Percentiles rank a stretch among this genome's conserved stretches.
Evolutionary conservation across 1,140 invertebrate species (phyloP).

Genomic region (Dolichoris vasculosae): DNA sequence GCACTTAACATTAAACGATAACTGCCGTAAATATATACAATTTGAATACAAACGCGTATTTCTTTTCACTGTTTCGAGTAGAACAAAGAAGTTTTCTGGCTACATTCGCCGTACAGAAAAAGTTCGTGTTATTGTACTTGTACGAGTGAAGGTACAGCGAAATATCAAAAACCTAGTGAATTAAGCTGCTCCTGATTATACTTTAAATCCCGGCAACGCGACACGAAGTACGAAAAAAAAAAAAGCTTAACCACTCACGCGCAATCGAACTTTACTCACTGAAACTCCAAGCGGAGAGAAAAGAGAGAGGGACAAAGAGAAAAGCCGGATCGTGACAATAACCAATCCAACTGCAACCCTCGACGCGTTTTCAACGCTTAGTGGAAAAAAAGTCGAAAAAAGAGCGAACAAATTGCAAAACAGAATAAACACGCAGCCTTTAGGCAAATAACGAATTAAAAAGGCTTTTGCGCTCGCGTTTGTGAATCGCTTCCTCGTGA

Average conservation of each 20-base stretch:
- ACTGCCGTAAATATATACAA: too few relatives aligned
- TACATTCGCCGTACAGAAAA: not conserved
- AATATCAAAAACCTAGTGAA: not conserved
- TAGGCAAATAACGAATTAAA: slow-evolving; percentile 31
- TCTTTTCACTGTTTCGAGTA: too few relatives aligned
- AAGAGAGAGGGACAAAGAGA: not conserved
- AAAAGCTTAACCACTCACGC: not conserved
- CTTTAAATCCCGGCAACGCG: not conserved
- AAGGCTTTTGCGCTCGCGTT: not conserved
- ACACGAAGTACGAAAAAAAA: not conserved
- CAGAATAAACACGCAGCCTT: slow-evolving; percentile 24
- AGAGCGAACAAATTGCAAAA: not conserved
- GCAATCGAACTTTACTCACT: not conserved
- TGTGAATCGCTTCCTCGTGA: not conserved
- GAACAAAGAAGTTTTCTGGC: not conserved
- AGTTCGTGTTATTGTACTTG: not conserved
- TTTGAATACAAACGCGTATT: too few relatives aligned
- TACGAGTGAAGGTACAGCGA: not conserved
- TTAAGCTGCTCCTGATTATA: not conserved
- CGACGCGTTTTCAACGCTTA: not conserved
- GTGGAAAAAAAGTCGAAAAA: not conserved
- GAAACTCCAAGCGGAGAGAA: not conserved
- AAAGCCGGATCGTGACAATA: slow-evolving; percentile 32
- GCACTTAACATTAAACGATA: too few relatives aligned
- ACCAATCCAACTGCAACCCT: not conserved